These are phyloP conservation scores for Diarsia mendica DNA, from an alignment of 2,888 invertebrate species.

Conservation along the genomic window DNA sequence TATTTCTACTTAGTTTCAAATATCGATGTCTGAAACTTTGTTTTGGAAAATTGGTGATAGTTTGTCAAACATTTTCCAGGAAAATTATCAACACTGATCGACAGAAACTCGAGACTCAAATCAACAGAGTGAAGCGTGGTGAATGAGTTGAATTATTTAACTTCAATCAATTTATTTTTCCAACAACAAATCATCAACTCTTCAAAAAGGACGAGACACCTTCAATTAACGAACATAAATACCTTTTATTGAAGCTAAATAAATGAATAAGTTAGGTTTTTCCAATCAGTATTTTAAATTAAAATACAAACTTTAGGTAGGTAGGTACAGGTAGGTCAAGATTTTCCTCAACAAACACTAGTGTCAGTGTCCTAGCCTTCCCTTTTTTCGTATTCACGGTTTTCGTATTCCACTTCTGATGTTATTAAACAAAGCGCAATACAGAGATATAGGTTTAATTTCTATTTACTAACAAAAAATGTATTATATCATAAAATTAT, in stretches of 20 bases:
- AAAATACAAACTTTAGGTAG: background rate
- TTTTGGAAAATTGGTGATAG: background rate
- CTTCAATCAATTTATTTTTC: background rate
- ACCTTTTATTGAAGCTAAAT: background rate
- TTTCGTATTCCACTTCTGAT: background rate
- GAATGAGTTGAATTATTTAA: background rate
- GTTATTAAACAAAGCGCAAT: too few species aligned
- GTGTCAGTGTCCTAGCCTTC: too few species aligned
- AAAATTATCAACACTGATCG: background rate
- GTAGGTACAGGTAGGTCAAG: background rate
- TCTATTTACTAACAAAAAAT: too few species aligned
- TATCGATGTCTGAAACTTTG: background rate
- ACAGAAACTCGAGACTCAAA: background rate
- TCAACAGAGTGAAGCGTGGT: background rate
- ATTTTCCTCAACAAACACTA: background rate
- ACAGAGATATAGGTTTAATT: too few species aligned
- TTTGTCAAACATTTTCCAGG: background rate
- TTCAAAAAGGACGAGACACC: background rate
- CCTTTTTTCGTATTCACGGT: too few species aligned
- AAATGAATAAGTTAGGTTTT: background rate
- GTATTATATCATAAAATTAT: too few species aligned
- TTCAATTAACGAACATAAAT: background rate
- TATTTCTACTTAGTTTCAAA: background rate
- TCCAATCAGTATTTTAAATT: constrained; percentile 1
- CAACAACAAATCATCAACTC: too few species aligned